A percentile compares a stretch with the other conserved stretches of the same genome.
Evolutionary conservation across 1,140 invertebrate species (phyloP).

Genomic region (Zaprionus kolodkinae): DNA sequence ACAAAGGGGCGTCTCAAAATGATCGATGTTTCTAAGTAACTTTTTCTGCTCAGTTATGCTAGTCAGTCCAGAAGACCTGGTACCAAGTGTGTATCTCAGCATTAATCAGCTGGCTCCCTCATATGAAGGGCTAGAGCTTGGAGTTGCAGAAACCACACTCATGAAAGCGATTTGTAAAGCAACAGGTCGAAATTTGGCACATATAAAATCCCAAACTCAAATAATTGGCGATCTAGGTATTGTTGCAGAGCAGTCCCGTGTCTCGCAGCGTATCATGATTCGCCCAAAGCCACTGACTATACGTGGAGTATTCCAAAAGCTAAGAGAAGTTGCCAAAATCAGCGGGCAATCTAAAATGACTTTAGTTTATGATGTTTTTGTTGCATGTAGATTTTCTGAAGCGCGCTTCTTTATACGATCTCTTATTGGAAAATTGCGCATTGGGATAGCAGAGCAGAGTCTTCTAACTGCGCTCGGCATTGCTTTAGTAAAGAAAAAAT

Average conservation of each 20-base stretch:
- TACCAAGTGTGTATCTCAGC: slow-evolving; percentile 96
- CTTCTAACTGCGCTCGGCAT: slow-evolving; percentile 95
- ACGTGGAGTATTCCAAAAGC: slow-evolving; percentile 91
- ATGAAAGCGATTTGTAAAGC: slow-evolving; percentile 98
- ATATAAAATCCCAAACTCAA: slow-evolving; percentile 93
- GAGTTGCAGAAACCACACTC: slow-evolving; percentile 96
- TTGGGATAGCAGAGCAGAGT: slow-evolving; percentile 98
- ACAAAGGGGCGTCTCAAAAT: slow-evolving; percentile 96
- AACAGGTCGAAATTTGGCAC: slow-evolving; percentile 93
- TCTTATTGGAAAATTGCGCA: slow-evolving; percentile 96
- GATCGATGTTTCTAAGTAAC: slow-evolving; percentile 96
- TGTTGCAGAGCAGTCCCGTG: slow-evolving; percentile 95
- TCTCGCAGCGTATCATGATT: slow-evolving; percentile 95
- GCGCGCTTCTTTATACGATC: slow-evolving; percentile 95
- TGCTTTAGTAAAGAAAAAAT: slow-evolving; percentile 88
- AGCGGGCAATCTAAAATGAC: slow-evolving; percentile 89
- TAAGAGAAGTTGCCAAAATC: slow-evolving; percentile 96
- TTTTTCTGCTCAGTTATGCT: slow-evolving; percentile 97
- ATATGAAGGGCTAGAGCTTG: slow-evolving; percentile 95
- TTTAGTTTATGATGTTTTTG: slow-evolving; percentile 97
- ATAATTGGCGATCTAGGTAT: slow-evolving; percentile 94
- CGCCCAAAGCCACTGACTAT: slow-evolving; percentile 89
- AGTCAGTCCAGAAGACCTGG: slow-evolving; percentile 93
- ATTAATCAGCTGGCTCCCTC: slow-evolving; percentile 97
- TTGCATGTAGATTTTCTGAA: slow-evolving; percentile 95